These are phyloP conservation scores for Lasioglossum villosulum DNA, from an alignment of 2,888 invertebrate genomes.

Conservation along the genomic window DNA sequence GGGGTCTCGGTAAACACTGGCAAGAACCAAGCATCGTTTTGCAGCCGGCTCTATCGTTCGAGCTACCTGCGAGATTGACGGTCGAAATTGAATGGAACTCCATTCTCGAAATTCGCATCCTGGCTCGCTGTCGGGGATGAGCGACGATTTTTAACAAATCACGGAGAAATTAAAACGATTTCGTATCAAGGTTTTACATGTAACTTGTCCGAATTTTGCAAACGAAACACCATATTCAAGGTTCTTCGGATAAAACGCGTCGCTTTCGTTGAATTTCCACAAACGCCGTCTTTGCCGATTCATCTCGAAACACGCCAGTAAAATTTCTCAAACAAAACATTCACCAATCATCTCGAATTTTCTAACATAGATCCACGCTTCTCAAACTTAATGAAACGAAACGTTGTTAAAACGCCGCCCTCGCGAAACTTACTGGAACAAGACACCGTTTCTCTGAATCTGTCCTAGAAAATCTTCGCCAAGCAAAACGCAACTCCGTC, in stretches of 20 bases:
- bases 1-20: slow-evolving; percentile 20
- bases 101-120: background rate
- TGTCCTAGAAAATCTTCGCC: background rate
- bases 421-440: background rate
- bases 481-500: background rate
- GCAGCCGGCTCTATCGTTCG: slow-evolving; percentile 24
- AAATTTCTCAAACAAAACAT: background rate
- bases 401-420: background rate
- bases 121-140: background rate
- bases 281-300: background rate
- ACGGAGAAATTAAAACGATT: background rate
- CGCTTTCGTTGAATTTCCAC: background rate
- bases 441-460: background rate
- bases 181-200: background rate
- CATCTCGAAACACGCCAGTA: background rate
- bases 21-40: slow-evolving; percentile 46
- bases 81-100: no score
- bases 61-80: background rate
- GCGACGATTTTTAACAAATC: background rate
- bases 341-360: background rate
- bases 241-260: background rate
- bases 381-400: background rate
- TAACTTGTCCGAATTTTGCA: background rate
- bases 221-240: background rate
- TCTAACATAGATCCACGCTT: background rate